A percentile compares a stretch with the other conserved stretches of the same genome.
phyloP scores from a whole-genome alignment of 2,888 invertebrate genomes.

The Pachycephus smyrnensis region DNA sequence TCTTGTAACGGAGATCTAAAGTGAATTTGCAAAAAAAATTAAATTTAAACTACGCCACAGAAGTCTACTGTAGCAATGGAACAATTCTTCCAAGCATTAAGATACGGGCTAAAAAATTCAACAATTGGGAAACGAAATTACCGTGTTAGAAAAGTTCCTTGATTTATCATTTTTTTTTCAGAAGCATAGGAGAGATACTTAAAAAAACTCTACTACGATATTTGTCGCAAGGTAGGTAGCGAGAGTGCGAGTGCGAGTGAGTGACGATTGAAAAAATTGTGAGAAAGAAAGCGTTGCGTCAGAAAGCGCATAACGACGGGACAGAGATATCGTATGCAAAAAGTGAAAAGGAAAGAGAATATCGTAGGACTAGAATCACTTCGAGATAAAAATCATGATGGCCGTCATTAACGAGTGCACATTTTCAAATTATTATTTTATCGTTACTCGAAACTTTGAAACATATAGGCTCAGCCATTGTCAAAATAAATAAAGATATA shows the following conservation, averaged over 20 bases:
- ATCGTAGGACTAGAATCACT: neutral
- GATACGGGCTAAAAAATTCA: neutral
- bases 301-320: neutral
- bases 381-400: neutral
- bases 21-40: neutral
- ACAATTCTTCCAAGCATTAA: neutral
- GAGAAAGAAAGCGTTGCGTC: neutral
- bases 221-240: neutral
- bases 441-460: conserved; percentile 15
- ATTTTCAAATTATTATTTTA: neutral
- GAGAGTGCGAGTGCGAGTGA: neutral
- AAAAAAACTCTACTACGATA: neutral
- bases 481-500: conserved; percentile 3
- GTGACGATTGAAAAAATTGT: neutral
- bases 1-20: neutral
- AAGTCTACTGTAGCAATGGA: neutral
- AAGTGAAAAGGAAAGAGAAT: neutral
- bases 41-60: neutral
- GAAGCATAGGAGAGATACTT: neutral
- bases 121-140: neutral
- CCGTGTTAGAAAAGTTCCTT: neutral
- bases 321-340: neutral
- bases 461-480: conserved; percentile 18
- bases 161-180: neutral
- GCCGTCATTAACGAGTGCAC: neutral